Evolutionary conservation across 2,888 invertebrate species (phyloP), one percentile per base, ranked within the genome.

Genomic region (Standfussiana lucernea): DNA sequence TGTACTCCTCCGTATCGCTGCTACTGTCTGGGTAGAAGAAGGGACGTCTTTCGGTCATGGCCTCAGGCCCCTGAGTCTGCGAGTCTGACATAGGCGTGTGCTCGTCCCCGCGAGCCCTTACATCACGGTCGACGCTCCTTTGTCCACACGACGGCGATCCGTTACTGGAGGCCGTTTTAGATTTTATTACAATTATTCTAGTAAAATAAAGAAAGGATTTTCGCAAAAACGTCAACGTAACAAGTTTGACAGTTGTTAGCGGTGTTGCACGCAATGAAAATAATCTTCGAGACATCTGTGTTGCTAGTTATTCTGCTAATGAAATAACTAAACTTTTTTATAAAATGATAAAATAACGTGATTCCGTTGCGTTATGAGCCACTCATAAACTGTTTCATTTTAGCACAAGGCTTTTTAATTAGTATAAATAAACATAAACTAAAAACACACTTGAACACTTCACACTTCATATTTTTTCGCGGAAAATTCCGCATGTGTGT

Each of bases 1-100:
- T 97, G 90, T 98, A 98, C 92, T 98, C 98, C 94, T 98, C 98
- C 37, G 98, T 98, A 93, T 98, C 98, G 91, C 98, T 98, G 93
- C 98, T 98, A 91, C 98, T 98, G 90, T 98, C 98, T 80, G 95
- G 94, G 80, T 95, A 96, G 90, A 96, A 95, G 88, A 96, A 97
- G n/a, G 94, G 92, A 89, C 96, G 92, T 82, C 95, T 91, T 77
- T 95, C 95, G 75, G 89, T 91, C 95, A 95, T 94, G 93, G 95
- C 95, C 95, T 95, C 94, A 45, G 89, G 94, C 92, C 94, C 95
- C 83, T 92, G 91, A 37, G 88, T 89, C 92, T 95, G 95, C 78
- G 94, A 90, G 92, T 96, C 96, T 83, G 96, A 96, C 96, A 96
- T 96, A 92, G 90, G 93, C 91, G 91, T 84, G 90, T 91, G 94